Evolutionary conservation across 2,113 vertebrate genomes (phyloP).

Genomic region (Oophaga pumilio): DNA sequence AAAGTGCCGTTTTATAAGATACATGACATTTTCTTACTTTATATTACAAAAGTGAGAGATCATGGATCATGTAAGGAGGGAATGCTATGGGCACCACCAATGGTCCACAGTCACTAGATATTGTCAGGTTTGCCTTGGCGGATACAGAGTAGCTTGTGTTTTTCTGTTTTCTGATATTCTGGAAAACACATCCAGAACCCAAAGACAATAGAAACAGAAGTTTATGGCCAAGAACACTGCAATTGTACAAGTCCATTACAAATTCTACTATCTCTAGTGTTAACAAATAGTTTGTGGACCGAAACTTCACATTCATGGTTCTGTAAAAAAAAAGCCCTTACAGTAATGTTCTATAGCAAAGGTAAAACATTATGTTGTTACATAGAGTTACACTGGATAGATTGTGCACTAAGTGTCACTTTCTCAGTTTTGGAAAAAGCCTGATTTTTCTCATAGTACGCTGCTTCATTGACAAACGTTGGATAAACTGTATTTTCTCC

Average conservation of each 20-base stretch:
- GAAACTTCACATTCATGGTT: not conserved
- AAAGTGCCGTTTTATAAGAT: not conserved
- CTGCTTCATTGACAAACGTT: slow-evolving; percentile 94
- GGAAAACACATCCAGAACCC: not conserved
- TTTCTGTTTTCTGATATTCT: not conserved
- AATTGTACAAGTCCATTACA: not conserved
- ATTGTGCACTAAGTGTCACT: slow-evolving; percentile 75
- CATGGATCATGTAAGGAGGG: not conserved
- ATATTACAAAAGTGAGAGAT: not conserved
- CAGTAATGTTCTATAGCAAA: not conserved
- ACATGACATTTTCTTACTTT: not conserved
- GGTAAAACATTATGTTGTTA: not conserved
- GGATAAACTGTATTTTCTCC: slow-evolving; percentile 83
- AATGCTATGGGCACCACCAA: not conserved
- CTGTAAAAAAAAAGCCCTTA: not conserved
- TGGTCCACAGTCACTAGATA: not conserved
- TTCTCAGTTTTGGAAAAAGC: slow-evolving; percentile 87
- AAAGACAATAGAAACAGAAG: not conserved
- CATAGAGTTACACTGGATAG: slow-evolving; percentile 65
- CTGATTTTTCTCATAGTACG: slow-evolving; percentile 96
- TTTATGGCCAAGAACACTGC: not conserved
- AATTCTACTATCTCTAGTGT: not conserved
- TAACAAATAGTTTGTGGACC: not conserved
- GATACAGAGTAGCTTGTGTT: not conserved
- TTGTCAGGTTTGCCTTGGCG: not conserved